Base-by-base conservation (phyloP, 2,797 vertebrate species). In the Pseudochromis fuscus region DNA sequence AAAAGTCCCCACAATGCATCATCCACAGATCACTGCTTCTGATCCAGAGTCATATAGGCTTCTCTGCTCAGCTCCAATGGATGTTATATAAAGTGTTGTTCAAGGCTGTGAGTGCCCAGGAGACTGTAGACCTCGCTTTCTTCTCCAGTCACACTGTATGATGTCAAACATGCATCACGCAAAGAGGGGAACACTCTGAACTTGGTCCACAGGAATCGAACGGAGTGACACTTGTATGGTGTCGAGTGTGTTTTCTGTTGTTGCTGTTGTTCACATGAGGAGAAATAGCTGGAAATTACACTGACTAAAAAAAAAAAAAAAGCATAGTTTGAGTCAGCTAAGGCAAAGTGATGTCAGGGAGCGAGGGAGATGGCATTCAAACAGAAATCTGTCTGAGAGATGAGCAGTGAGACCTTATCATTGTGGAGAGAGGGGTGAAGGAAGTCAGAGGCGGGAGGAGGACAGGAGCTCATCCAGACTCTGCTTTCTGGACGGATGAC, bases 21-120 rank as follows among this genome's bases (percentile, higher is more conserved):
- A 75, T 67, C 46, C 68, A 75, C 81, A 79, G 79, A 78, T 88
- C 77, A 62, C 68, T 65, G 86, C 82, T 59, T 62, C 65, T n/a
- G 48, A 75, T 62, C 72, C 63, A 21, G 62, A 53, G 62, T 44
- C 63, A 3, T 7, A 28, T 59, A 51, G 74, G 58, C 77, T 46
- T 62, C 25, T 33, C 68, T 77, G 50, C 72, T 45, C 53, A 19
- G 59, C 56, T 73, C 66, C 42, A 18, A 66, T 77, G 49, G 5
- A 63, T 57, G 72, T 87, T 88, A 81, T 18, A 65, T 88, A 86
- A 88, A 75, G 21, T 62, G 40, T n/a, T 23, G 56, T 55, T 50
- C 30, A 15, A 38, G 69, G 45, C 75, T 49, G 45, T 1, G 65
- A 72, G 46, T n/a, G 49, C 72, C 59, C 55, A 2, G 19, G 68